Percentiles rank a stretch among this genome's conserved stretches.
Evolutionary conservation across 1,140 invertebrate genomes (phyloP).

Genomic region (Stegodyphus mimosarum): DNA sequence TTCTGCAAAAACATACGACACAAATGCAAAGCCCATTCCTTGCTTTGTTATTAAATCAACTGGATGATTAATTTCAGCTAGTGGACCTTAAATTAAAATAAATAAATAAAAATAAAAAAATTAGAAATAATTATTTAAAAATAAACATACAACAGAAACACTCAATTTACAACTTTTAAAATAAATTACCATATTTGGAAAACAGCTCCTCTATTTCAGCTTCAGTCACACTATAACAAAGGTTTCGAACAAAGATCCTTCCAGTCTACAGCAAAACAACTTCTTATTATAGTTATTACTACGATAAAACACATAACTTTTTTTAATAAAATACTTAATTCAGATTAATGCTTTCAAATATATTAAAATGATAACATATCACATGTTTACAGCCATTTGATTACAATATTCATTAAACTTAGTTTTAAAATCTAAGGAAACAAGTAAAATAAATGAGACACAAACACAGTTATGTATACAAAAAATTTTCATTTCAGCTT

Average conservation of each 20-base stretch:
- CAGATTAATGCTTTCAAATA: too few relatives aligned
- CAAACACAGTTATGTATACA: too few relatives aligned
- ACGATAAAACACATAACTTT: too few relatives aligned
- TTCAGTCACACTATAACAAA: slow-evolving; percentile 89
- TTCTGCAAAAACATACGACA: slow-evolving; percentile 95
- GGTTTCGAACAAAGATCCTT: slow-evolving; percentile 93
- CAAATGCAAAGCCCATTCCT: slow-evolving; percentile 92
- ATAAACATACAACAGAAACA: not conserved
- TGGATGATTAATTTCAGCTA: slow-evolving; percentile 90
- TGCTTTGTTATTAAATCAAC: slow-evolving; percentile 86
- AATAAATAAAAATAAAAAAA: slow-evolving; percentile 61
- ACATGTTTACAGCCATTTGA: too few relatives aligned
- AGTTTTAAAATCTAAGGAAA: too few relatives aligned
- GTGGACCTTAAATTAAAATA: slow-evolving; percentile 74
- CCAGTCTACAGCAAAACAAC: slow-evolving; percentile 75
- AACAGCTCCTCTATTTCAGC: slow-evolving; percentile 87
- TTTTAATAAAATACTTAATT: too few relatives aligned
- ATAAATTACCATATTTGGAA: slow-evolving; percentile 81
- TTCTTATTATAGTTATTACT: too few relatives aligned
- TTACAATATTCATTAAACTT: too few relatives aligned
- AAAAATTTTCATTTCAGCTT: too few relatives aligned
- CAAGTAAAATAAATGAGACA: too few relatives aligned
- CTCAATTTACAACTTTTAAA: not conserved
- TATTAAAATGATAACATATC: too few relatives aligned
- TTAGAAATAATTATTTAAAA: not conserved